phyloP scores from a whole-genome alignment of 37 sponge, comb jelly and placozoan genomes.

The Petrosia ficiformis region DNA sequence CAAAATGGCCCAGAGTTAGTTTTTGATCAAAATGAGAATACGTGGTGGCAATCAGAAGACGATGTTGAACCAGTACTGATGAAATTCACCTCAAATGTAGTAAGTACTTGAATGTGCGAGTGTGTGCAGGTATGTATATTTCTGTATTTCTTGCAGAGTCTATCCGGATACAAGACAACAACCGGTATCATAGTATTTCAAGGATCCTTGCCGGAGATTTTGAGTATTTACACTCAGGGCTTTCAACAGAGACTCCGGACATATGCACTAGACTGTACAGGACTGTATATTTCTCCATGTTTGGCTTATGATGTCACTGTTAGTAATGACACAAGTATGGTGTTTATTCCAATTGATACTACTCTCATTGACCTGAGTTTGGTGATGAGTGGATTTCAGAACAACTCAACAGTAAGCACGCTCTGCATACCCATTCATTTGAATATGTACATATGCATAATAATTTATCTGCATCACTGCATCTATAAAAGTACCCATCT shows the following conservation, averaged over 20 bases:
- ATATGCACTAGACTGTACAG: too few species aligned
- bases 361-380: background rate
- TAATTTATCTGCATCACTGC: too few species aligned
- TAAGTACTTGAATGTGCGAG: background rate
- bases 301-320: too few species aligned
- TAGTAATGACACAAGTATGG: background rate
- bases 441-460: too few species aligned
- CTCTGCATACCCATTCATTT: too few species aligned
- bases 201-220: background rate
- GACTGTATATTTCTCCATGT: too few species aligned
- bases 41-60: constrained; percentile 27
- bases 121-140: background rate
- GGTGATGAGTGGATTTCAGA: too few species aligned
- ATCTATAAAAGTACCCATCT: too few species aligned
- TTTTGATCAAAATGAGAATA: background rate
- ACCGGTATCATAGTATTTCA: background rate
- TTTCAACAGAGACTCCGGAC: too few species aligned
- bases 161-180: background rate
- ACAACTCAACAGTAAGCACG: too few species aligned
- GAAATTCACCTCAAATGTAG: background rate
- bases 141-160: background rate
- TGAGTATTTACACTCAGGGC: background rate
- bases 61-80: background rate
- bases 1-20: too few species aligned
- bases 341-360: background rate